Evolutionary conservation across 2,888 invertebrate genomes (phyloP).

Genomic region (Cosmopolites sordidus): DNA sequence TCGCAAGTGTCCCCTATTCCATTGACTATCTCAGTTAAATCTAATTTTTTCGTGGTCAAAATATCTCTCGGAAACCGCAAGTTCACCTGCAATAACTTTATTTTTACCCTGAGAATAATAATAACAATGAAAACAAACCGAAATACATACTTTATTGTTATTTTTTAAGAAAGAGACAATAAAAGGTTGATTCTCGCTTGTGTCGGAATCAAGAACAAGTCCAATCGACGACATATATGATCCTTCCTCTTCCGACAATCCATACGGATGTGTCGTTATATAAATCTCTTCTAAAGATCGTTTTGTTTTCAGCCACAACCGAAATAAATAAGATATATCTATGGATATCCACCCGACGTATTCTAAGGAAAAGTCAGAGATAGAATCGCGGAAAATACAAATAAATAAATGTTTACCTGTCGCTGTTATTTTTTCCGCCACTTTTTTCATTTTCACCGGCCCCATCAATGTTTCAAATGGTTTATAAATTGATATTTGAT

Average conservation of each 20-base stretch:
- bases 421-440: slow-evolving; percentile 19
- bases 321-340: slow-evolving; percentile 16
- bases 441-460: slow-evolving; percentile 14
- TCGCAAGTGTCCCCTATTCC: slow-evolving; percentile 5
- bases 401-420: too few species aligned
- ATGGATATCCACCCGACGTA: slow-evolving; percentile 23
- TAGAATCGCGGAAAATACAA: too few species aligned
- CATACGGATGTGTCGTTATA: slow-evolving; percentile 10
- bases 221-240: slow-evolving; percentile 15
- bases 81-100: background rate
- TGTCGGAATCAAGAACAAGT: slow-evolving; percentile 11
- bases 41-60: background rate
- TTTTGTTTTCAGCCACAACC: slow-evolving; percentile 11
- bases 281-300: slow-evolving; percentile 5
- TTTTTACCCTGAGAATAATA: background rate
- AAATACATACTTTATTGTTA: slow-evolving; percentile 3
- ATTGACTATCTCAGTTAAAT: background rate
- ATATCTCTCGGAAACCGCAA: slow-evolving; percentile 10
- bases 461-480: background rate
- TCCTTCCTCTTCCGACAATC: slow-evolving; percentile 1
- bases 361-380: background rate
- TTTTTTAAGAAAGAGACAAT: slow-evolving; percentile 15
- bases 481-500: slow-evolving; percentile 10
- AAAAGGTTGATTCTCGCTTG: slow-evolving; percentile 20
- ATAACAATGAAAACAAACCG: too few species aligned